Percentiles rank a stretch among this genome's conserved stretches.
phyloP scores from a whole-genome alignment of 2,888 invertebrate species.

The Drosophila limbata region DNA sequence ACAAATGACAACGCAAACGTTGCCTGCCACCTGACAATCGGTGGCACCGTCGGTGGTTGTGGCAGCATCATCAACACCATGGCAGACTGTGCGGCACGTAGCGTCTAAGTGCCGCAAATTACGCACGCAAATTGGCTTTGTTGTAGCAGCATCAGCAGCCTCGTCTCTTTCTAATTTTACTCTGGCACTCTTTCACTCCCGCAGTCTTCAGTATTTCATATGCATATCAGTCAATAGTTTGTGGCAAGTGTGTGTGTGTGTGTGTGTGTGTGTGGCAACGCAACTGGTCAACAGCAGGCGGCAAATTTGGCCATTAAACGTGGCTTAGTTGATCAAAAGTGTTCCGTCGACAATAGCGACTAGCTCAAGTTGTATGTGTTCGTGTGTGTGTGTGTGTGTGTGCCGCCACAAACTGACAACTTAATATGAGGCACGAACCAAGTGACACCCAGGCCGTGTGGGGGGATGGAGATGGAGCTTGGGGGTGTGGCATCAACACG shows the following conservation, averaged over 20 bases:
- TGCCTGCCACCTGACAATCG: conserved; percentile 57
- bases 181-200: neutral
- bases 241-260: neutral
- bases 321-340: conserved; percentile 69
- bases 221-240: conserved; percentile 64
- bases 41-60: conserved; percentile 9
- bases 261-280: conserved; percentile 7
- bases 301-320: conserved; percentile 65
- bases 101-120: conserved; percentile 76
- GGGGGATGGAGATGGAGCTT: neutral
- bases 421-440: conserved; percentile 78
- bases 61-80: conserved; percentile 23
- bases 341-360: conserved; percentile 30
- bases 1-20: conserved; percentile 68
- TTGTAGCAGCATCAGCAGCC: conserved; percentile 31
- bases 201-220: conserved; percentile 19
- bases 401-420: conserved; percentile 63
- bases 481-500: neutral
- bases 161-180: neutral
- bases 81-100: conserved; percentile 63
- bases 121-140: conserved; percentile 82
- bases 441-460: conserved; percentile 59
- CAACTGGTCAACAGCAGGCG: conserved; percentile 7
- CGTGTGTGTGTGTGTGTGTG: conserved; percentile 13
- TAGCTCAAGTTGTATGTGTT: conserved; percentile 44